Evolutionary conservation across 2,797 vertebrate species (phyloP).

Genomic region (Smutsia temminckii): DNA sequence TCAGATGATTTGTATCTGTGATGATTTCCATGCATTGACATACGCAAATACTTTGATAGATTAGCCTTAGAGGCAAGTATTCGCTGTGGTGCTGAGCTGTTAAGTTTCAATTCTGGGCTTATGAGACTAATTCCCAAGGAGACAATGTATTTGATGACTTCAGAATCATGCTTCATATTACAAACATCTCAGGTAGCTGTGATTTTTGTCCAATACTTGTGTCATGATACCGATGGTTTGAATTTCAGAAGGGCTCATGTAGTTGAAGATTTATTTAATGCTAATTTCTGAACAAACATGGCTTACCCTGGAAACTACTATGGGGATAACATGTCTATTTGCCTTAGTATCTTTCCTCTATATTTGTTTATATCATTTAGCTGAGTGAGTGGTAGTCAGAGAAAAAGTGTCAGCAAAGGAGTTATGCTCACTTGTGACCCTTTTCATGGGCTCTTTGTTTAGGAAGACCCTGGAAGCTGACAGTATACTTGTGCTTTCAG

Average conservation of each 20-base stretch:
- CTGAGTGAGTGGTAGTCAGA: background rate
- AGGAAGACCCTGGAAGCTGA: background rate
- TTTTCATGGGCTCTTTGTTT: background rate
- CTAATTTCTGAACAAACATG: background rate
- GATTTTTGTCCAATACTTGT: background rate
- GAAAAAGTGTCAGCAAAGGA: background rate
- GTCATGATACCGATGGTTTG: conserved; percentile 14
- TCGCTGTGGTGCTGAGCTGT: conserved; percentile 78
- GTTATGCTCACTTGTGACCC: background rate
- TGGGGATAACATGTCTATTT: background rate
- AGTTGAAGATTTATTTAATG: background rate
- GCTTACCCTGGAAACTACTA: background rate
- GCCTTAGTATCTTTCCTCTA: background rate
- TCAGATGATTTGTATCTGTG: conserved; percentile 11
- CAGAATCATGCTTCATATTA: conserved; percentile 57
- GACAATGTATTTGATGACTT: conserved; percentile 61
- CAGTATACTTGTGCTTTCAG: background rate
- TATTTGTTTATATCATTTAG: background rate
- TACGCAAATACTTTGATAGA: conserved; percentile 82
- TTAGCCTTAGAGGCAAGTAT: conserved; percentile 82
- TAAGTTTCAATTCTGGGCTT: conserved; percentile 70
- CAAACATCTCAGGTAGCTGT: conserved; percentile 28
- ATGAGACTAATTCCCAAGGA: conserved; percentile 67
- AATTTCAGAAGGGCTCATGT: background rate
- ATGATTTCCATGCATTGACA: conserved; percentile 76